Percentiles rank a stretch among this genome's conserved stretches.
These are phyloP conservation scores for Eristalis tenax DNA, from an alignment of 2,888 invertebrate genomes.

Conservation along the genomic window DNA sequence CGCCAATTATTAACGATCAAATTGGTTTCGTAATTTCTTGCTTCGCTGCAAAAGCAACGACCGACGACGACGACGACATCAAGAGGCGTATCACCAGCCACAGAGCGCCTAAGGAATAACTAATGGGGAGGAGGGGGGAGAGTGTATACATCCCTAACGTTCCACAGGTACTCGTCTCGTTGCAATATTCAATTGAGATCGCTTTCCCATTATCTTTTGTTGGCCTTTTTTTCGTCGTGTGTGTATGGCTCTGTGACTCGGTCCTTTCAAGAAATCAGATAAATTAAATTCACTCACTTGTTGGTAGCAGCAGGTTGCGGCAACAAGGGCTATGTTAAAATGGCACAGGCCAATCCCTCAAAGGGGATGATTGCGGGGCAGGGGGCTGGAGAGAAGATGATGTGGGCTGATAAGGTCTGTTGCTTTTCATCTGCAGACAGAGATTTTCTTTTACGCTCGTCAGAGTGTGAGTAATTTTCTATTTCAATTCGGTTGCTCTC, in stretches of 20 bases:
- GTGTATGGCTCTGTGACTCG: neutral
- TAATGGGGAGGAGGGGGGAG: neutral
- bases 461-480: constrained; percentile 66
- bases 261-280: constrained; percentile 53
- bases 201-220: constrained; percentile 60
- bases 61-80: neutral
- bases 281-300: constrained; percentile 72
- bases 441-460: constrained; percentile 45
- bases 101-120: constrained; percentile 25
- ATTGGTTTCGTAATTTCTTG: constrained; percentile 65
- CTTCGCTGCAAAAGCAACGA: constrained; percentile 43
- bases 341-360: constrained; percentile 29
- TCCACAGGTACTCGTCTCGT: constrained; percentile 50
- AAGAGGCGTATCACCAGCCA: neutral
- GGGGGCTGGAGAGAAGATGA: constrained; percentile 18
- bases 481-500: constrained; percentile 18
- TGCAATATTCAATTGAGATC: constrained; percentile 71
- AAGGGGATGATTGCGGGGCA: constrained; percentile 5
- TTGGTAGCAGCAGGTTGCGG: constrained; percentile 44
- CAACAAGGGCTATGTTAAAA: constrained; percentile 24
- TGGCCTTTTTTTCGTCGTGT: neutral
- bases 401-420: constrained; percentile 62
- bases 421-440: constrained; percentile 62
- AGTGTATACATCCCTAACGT: neutral
- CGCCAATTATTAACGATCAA: constrained; percentile 63